phyloP scores from a whole-genome alignment of 1,140 invertebrate species.

The Catajapyx aquilonaris region DNA sequence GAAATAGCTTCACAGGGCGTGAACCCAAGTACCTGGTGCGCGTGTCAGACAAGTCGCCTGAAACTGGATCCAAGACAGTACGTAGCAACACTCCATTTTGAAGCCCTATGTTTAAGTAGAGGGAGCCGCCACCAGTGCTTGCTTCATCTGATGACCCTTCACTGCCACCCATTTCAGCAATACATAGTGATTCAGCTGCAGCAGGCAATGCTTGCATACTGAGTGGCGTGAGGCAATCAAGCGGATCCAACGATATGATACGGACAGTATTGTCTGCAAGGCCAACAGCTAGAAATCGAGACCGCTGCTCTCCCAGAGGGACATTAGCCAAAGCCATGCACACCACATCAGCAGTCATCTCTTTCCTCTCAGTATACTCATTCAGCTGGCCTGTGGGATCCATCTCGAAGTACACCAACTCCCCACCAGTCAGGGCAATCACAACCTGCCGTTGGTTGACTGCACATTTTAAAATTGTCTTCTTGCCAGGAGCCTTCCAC shows the following conservation, averaged over 20 bases:
- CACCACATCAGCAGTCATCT: constrained; percentile 89
- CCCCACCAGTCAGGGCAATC: constrained; percentile 89
- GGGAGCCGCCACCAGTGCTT: constrained; percentile 33
- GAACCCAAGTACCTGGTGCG: constrained; percentile 89
- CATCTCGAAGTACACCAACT: constrained; percentile 99
- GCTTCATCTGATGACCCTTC: constrained; percentile 36
- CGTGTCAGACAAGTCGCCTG: constrained; percentile 91
- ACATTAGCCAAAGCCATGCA: constrained; percentile 97
- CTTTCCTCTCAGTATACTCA: constrained; percentile 92
- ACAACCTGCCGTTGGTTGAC: constrained; percentile 97
- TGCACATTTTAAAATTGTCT: constrained; percentile 91
- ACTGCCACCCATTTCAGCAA: constrained; percentile 69
- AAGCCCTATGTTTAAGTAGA: constrained; percentile 94
- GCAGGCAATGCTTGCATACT: constrained; percentile 96
- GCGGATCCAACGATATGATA: constrained; percentile 90
- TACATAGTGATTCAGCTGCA: constrained; percentile 85
- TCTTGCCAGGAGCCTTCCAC: constrained; percentile 96
- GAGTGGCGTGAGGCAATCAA: constrained; percentile 74
- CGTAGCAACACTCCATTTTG: constrained; percentile 91
- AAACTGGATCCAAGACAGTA: constrained; percentile 88
- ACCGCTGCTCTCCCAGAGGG: constrained; percentile 81
- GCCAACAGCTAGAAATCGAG: constrained; percentile 91
- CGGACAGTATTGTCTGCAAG: constrained; percentile 90
- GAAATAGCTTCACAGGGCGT: constrained; percentile 85
- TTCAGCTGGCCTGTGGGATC: constrained; percentile 93